Percentiles rank a stretch among this genome's conserved stretches.
Conservation (phyloP, 53 echinoderm and acorn worm species). For the Temnopleurus reevesii region DNA sequence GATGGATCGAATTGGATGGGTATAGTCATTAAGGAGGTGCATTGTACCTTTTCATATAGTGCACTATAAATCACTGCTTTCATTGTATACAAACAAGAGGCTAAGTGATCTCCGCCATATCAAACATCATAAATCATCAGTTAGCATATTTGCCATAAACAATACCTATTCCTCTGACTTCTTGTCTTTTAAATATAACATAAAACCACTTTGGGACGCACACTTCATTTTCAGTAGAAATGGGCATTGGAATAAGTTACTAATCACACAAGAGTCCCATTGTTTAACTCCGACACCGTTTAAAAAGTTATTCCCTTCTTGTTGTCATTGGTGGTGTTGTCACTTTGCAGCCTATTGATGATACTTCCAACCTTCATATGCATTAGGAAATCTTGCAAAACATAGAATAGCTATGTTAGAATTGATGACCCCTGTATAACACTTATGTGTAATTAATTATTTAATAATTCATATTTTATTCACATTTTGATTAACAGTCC, state of each 20-base stretch:
- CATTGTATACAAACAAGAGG: constrained; percentile 45
- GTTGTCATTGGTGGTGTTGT: too few relatives aligned
- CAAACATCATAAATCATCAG: constrained; percentile 45
- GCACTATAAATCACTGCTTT: constrained; percentile 40
- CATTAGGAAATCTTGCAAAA: too few relatives aligned
- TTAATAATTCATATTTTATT: too few relatives aligned
- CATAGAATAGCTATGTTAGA: too few relatives aligned
- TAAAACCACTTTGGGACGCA: not conserved
- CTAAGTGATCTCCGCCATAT: constrained; percentile 50
- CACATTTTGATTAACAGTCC: too few relatives aligned
- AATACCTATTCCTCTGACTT: not conserved
- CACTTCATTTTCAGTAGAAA: not conserved
- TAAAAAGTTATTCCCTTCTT: too few relatives aligned
- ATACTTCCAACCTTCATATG: too few relatives aligned
- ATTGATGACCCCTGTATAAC: too few relatives aligned
- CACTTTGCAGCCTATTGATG: too few relatives aligned
- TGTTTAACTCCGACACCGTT: too few relatives aligned
- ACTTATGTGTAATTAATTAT: too few relatives aligned
- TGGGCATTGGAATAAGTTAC: not conserved
- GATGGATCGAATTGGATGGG: constrained; percentile 19
- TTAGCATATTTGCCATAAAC: constrained; percentile 19
- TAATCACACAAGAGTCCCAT: not conserved
- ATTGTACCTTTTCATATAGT: constrained; percentile 26
- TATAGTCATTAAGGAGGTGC: constrained; percentile 21
- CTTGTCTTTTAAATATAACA: not conserved